Conservation (phyloP, 2,113 vertebrate genomes). For the Stegostoma tigrinum region DNA sequence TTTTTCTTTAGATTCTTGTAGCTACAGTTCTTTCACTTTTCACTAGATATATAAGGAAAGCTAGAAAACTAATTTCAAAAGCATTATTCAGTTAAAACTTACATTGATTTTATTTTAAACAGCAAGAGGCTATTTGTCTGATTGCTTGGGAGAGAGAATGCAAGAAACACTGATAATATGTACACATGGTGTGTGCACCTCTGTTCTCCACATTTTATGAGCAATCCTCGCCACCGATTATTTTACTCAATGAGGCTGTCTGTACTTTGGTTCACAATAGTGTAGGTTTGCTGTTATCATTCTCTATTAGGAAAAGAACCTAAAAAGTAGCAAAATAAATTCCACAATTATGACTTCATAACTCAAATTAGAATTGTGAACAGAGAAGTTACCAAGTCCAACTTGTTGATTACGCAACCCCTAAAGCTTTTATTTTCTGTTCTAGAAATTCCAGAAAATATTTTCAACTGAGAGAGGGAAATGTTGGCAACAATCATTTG, state of each 20-base stretch:
- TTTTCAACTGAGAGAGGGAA: not conserved
- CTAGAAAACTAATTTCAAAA: not conserved
- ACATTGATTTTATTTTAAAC: not conserved
- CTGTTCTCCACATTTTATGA: no score
- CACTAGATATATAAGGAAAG: not conserved
- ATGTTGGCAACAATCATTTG: not conserved
- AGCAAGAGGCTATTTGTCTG: not conserved
- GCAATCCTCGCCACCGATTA: no score
- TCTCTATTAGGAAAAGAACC: not conserved
- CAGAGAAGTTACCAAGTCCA: not conserved
- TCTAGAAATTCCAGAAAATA: not conserved
- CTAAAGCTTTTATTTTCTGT: not conserved
- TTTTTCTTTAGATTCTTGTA: not conserved
- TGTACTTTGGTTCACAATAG: no score
- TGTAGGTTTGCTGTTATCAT: no score
- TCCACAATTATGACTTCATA: not conserved
- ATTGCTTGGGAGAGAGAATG: not conserved
- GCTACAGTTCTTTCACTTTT: not conserved
- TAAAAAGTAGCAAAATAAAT: not conserved
- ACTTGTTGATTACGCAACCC: not conserved
- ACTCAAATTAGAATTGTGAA: not conserved
- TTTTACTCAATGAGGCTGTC: no score
- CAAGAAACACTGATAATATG: not conserved
- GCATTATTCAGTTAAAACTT: not conserved
- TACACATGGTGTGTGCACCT: no score